Base-by-base conservation (phyloP, 2,888 invertebrate genomes). In the Calliphora vomitoria region DNA sequence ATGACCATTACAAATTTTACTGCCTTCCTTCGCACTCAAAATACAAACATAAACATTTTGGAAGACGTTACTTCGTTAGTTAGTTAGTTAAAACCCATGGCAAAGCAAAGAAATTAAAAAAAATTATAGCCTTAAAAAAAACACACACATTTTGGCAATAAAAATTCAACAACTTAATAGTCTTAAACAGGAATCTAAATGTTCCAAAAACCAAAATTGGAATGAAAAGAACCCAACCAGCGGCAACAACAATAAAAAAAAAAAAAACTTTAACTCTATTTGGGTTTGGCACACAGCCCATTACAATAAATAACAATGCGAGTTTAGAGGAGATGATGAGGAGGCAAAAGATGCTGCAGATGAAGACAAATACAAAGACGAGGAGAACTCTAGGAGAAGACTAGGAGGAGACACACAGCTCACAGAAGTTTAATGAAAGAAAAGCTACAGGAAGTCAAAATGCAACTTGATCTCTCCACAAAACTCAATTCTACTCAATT, bases 231-330 rank as follows among this genome's bases (percentile, higher is more conserved):
- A 62, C n/a, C 50, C 74, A 81, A 13, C 5, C 81, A 38, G 50
- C 13, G 53, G 44, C 47, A 41, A 31, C 25, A 72, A 25, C 11
- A 72, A 15, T 25, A 71, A 38, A 66, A 76, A 78, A 78, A 44
- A 71, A 38, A 66, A 76, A 78, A 78, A 44, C 47, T 78, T 87
- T 76, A 71, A 71, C 62, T 82, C 20, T 44, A 79, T 87, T 87
- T 75, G 75, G 85, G 85, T 85, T 87, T 87, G 87, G 87, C 87
- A 85, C 35, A 31, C 85, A 75, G 87, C 87, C 87, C 87, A 85
- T 82, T 82, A 75, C 55, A 82, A 85, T 87, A 87, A 87, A 85
- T 87, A 87, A 87, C 85, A 87, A 82, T 82, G 58, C 38, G 64
- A 66, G 15, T 55, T 31, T 38, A 35, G 72, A 35, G 18, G 64